Evolutionary conservation across 2,888 invertebrate species (phyloP), one percentile per base, ranked within the genome.

Genomic region (Drosophila prostipennis): DNA sequence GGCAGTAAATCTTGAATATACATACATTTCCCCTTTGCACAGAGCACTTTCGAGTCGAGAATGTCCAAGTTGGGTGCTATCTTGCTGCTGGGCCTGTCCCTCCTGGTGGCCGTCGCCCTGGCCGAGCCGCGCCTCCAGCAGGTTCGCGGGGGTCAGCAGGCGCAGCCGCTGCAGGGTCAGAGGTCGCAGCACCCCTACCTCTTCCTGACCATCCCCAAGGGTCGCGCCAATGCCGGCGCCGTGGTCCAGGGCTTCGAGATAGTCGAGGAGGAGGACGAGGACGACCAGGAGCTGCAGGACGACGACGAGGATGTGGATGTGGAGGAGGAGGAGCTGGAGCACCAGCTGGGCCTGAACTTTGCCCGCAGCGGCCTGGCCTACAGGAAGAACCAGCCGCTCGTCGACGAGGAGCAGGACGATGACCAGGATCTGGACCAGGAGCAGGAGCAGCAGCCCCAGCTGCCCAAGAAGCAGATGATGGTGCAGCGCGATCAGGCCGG

Each of bases 401-500:
- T 5, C 34, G 37, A 39, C 3, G 37, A 45, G 13, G 56, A 60
- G 13, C 55, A 75, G 32, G 63, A 73, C 16, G 61, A 61, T 3
- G 60, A 52, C 3, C 59, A 52, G 13, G 55, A 58, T 2, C 51
- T 53, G 2, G 60, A 49, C 4, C 69, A 70, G 6, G 65, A 42
- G 7, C 42, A 34, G 58, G 54, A 48, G 34, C 29, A 14, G 36
- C 29, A n/a, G 54, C 55, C 23, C 4, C 3, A 67, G 16, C 45
- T 78, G 32, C 53, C 85, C 42, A 82, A 82, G 73, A 87, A 79
- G 45, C 87, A 89, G 39, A 89, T 89, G 87, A 77, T 89, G 83
- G 83, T 89, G 26, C 69, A 89, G 6, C 71, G 84, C 5, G 89
- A 89, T 23, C 82, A 90, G 71, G 82, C 89, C n/a, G 90, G 89